Percentiles rank a stretch among this genome's conserved stretches.
These are phyloP conservation scores for Drosophila eugracilis DNA, from an alignment of 1,140 invertebrate genomes.

Conservation along the genomic window DNA sequence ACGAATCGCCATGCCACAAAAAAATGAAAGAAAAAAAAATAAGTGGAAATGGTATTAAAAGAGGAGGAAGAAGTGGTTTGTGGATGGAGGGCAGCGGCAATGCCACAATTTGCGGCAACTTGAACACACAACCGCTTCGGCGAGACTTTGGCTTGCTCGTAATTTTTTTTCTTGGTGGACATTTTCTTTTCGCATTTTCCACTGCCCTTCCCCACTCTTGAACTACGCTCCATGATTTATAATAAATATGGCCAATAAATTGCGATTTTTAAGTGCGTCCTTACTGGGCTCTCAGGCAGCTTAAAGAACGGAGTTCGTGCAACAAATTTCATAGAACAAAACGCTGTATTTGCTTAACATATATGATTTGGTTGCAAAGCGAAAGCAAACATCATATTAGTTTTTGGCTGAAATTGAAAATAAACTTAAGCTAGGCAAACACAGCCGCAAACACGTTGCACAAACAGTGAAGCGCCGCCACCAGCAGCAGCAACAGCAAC, in stretches of 20 bases:
- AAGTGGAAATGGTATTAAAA: conserved; percentile 19
- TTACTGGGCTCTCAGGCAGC: conserved; percentile 1
- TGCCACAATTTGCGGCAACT: conserved; percentile 47
- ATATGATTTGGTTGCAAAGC: conserved; percentile 25
- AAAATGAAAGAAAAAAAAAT: conserved; percentile 12
- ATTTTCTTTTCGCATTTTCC: conserved; percentile 26
- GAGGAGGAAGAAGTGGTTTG: background rate
- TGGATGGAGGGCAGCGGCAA: conserved; percentile 2
- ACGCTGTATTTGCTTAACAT: conserved; percentile 23
- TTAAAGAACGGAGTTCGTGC: conserved; percentile 36
- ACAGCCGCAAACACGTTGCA: conserved; percentile 76
- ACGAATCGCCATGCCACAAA: conserved; percentile 54
- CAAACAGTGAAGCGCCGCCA: conserved; percentile 69
- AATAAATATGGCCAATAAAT: conserved; percentile 82
- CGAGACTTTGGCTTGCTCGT: conserved; percentile 35
- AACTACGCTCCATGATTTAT: conserved; percentile 63
- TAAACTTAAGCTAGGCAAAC: conserved; percentile 69
- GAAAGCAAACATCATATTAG: conserved; percentile 39
- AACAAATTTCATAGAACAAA: conserved; percentile 13
- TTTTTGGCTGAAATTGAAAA: conserved; percentile 32
- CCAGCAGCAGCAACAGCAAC: conserved; percentile 26
- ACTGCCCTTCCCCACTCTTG: conserved; percentile 7
- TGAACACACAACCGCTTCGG: conserved; percentile 32
- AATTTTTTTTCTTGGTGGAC: conserved; percentile 35
- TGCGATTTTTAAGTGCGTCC: conserved; percentile 49